phyloP scores from a whole-genome alignment of 2,113 vertebrate species.

The Platysteira castanea region DNA sequence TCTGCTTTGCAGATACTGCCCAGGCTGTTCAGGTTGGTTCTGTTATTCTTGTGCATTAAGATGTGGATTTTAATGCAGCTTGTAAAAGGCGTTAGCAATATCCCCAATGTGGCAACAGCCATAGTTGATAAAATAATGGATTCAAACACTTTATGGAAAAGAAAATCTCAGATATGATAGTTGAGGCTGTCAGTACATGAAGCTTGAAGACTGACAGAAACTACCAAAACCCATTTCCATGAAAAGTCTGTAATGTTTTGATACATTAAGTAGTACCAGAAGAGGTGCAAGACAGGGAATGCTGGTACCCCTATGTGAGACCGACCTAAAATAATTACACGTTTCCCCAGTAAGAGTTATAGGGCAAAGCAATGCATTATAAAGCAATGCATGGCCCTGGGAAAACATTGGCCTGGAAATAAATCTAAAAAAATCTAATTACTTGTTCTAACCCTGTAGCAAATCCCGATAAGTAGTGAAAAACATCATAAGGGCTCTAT shows the following conservation, averaged over 20 bases:
- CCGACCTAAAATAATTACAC: conserved; percentile 4
- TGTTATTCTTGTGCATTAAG: background rate
- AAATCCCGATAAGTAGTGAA: background rate
- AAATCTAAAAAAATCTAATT: conserved; percentile 52
- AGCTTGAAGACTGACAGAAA: background rate
- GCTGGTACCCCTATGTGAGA: background rate
- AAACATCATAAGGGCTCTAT: background rate
- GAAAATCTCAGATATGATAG: background rate
- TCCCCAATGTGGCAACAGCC: background rate
- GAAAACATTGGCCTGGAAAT: conserved; percentile 35
- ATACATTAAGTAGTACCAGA: background rate
- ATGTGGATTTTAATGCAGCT: background rate
- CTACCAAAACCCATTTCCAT: background rate
- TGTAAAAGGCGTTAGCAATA: background rate
- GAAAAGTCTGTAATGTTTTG: background rate
- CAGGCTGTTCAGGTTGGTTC: background rate
- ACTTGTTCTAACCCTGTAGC: conserved; percentile 45
- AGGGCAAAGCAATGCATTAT: conserved; percentile 27
- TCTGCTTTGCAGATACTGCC: background rate
- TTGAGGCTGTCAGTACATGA: fast-evolving
- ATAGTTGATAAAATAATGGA: background rate
- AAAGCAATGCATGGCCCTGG: conserved; percentile 24
- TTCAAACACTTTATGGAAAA: background rate
- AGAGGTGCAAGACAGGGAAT: background rate
- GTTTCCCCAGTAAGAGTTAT: background rate